A percentile compares a stretch with the other conserved stretches of the same genome.
These are phyloP conservation scores for Orestias chungarensis DNA, from an alignment of 2,797 vertebrate species.

Conservation along the genomic window DNA sequence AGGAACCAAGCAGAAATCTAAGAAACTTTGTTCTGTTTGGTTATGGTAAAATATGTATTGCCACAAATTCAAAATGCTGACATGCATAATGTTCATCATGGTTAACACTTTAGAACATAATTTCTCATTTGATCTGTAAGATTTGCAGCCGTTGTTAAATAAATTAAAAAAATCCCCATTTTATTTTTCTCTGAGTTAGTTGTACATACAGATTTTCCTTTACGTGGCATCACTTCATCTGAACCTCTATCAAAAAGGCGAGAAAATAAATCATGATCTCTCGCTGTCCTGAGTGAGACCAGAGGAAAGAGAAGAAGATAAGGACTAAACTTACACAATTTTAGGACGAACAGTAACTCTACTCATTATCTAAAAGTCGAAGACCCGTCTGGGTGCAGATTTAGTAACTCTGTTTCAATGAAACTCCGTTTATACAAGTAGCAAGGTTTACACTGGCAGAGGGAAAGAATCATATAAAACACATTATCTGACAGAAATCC, in stretches of 20 bases:
- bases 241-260: slow-evolving; percentile 33
- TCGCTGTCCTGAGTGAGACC: slow-evolving; percentile 31
- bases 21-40: slow-evolving; percentile 37
- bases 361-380: slow-evolving; percentile 51
- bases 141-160: slow-evolving; percentile 44
- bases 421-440: slow-evolving; percentile 65
- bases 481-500: slow-evolving; percentile 66
- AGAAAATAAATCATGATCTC: slow-evolving; percentile 42
- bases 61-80: slow-evolving; percentile 44
- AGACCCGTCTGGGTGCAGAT: slow-evolving; percentile 60
- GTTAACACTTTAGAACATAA: slow-evolving; percentile 53
- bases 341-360: slow-evolving; percentile 61
- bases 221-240: slow-evolving; percentile 53
- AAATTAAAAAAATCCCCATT: slow-evolving; percentile 40
- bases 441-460: slow-evolving; percentile 67
- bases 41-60: slow-evolving; percentile 42
- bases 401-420: slow-evolving; percentile 62
- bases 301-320: slow-evolving; percentile 20
- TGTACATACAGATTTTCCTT: slow-evolving; percentile 29
- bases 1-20: slow-evolving; percentile 38
- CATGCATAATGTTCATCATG: slow-evolving; percentile 40
- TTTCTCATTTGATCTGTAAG: slow-evolving; percentile 52
- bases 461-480: slow-evolving; percentile 69
- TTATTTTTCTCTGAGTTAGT: slow-evolving; percentile 31
- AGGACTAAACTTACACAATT: slow-evolving; percentile 38